A percentile compares a stretch with the other conserved stretches of the same genome.
phyloP scores from a whole-genome alignment of 2,797 vertebrate genomes.

The Brotula barbata region DNA sequence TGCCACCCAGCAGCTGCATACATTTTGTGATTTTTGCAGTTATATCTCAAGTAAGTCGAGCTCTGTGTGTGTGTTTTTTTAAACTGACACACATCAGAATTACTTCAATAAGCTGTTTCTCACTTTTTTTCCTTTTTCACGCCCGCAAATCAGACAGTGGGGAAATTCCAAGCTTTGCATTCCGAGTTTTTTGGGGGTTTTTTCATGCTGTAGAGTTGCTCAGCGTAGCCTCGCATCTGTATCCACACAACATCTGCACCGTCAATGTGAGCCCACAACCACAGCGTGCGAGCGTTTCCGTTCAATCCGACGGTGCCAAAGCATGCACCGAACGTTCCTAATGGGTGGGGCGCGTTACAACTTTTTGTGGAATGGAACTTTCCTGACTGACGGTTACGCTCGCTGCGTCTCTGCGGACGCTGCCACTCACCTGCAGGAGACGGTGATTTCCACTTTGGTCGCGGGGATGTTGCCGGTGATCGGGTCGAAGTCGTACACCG shows the following conservation, averaged over 20 bases:
- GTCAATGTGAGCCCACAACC: no score
- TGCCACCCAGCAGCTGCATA: no score
- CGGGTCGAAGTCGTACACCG: conserved; percentile 89
- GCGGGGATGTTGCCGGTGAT: conserved; percentile 90
- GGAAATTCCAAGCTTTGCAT: not conserved
- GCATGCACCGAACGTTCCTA: not conserved
- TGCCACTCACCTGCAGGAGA: conserved; percentile 91
- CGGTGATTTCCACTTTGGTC: conserved; percentile 95
- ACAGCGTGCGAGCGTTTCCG: no score
- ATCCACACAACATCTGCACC: not conserved
- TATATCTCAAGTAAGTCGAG: no score
- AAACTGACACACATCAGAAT: no score
- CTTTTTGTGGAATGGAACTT: conserved; percentile 62
- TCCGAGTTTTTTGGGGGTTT: no score
- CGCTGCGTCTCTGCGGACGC: not conserved
- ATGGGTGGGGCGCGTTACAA: conserved; percentile 54
- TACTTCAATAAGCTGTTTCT: no score
- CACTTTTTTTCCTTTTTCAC: not conserved
- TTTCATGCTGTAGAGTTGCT: no score
- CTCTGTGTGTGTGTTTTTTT: no score
- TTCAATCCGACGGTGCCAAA: no score
- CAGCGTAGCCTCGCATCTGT: no score
- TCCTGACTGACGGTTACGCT: conserved; percentile 8
- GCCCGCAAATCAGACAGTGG: not conserved
- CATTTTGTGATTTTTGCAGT: no score